Evolutionary conservation across 2,113 vertebrate genomes (phyloP).

Genomic region (Catharus bicknelli): DNA sequence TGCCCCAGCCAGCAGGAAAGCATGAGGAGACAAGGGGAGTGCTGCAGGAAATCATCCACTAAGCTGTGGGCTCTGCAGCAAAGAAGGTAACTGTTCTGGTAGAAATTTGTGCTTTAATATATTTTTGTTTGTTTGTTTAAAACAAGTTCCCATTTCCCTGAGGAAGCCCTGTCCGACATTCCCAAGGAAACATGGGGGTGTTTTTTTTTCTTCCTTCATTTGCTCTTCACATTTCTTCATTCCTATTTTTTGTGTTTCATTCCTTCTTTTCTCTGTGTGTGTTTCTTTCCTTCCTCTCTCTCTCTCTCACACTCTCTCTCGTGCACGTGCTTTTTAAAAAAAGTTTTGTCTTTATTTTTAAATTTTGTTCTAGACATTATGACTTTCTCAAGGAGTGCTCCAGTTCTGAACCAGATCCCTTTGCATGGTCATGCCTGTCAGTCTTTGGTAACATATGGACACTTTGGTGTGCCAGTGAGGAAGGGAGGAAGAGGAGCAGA

Average conservation of each 20-base stretch:
- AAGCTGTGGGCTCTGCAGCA: conserved; percentile 64
- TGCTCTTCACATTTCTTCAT: conserved; percentile 46
- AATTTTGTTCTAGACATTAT: conserved; percentile 51
- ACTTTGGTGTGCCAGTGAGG: conserved; percentile 83
- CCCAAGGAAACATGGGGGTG: conserved; percentile 40
- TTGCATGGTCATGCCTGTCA: conserved; percentile 70
- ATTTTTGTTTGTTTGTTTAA: conserved; percentile 66
- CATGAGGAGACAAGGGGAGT: not conserved
- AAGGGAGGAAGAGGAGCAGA: conserved; percentile 70
- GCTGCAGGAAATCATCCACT: conserved; percentile 34
- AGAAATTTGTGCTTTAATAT: conserved; percentile 88
- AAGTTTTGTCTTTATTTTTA: conserved; percentile 8
- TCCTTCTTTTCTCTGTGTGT: conserved; percentile 38
- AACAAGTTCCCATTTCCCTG: conserved; percentile 68
- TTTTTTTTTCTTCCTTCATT: not conserved
- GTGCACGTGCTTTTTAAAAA: conserved; percentile 10
- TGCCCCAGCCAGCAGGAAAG: conserved; percentile 9
- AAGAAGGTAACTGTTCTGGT: conserved; percentile 78
- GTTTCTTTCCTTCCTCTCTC: conserved; percentile 44
- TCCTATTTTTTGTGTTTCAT: not conserved
- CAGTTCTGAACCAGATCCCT: conserved; percentile 73
- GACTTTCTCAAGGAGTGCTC: conserved; percentile 68
- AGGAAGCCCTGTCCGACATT: conserved; percentile 52
- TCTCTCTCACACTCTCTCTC: not conserved
- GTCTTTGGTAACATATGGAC: conserved; percentile 84